A percentile compares a stretch with the other conserved stretches of the same genome.
phyloP scores from a whole-genome alignment of 1,140 invertebrate species.

The Epicauta chinensis region DNA sequence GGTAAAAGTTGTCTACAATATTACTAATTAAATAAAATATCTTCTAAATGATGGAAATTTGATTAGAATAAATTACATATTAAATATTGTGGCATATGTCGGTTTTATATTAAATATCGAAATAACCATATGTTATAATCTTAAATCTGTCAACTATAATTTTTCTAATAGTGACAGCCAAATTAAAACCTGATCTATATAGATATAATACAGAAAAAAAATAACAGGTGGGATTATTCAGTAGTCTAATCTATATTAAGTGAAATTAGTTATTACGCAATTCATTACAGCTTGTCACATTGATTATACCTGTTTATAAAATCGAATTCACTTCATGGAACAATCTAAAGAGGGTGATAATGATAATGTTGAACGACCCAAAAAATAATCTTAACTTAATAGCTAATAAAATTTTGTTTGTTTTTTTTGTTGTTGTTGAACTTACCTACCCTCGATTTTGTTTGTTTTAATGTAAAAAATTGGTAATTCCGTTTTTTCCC shows the following conservation, averaged over 20 bases:
- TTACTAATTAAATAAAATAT: slow-evolving; percentile 1
- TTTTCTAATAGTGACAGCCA: slow-evolving; percentile 2
- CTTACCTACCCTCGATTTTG: too few species aligned
- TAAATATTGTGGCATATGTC: slow-evolving; percentile 13
- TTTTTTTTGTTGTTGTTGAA: too few species aligned
- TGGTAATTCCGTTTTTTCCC: too few species aligned
- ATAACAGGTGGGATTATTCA: slow-evolving; percentile 13
- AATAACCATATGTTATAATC: slow-evolving; percentile 10
- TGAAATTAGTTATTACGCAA: slow-evolving; percentile 12
- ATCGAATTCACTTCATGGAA: slow-evolving; percentile 13
- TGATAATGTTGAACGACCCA: too few species aligned
- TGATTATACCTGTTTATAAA: slow-evolving; percentile 6
- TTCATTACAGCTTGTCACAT: slow-evolving; percentile 9
- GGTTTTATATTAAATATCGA: slow-evolving; percentile 13
- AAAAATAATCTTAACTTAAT: too few species aligned
- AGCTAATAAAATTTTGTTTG: too few species aligned
- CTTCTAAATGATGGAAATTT: slow-evolving; percentile 8
- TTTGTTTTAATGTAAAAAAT: too few species aligned
- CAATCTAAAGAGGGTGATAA: slow-evolving; percentile 5
- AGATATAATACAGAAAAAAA: neutral
- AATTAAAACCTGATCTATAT: slow-evolving; percentile 9
- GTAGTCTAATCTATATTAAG: slow-evolving; percentile 16
- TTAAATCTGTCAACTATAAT: slow-evolving; percentile 13
- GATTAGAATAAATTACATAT: slow-evolving; percentile 12
- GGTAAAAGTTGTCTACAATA: neutral